phyloP scores from a whole-genome alignment of 2,113 vertebrate species.

The Hippopotamus amphibius region DNA sequence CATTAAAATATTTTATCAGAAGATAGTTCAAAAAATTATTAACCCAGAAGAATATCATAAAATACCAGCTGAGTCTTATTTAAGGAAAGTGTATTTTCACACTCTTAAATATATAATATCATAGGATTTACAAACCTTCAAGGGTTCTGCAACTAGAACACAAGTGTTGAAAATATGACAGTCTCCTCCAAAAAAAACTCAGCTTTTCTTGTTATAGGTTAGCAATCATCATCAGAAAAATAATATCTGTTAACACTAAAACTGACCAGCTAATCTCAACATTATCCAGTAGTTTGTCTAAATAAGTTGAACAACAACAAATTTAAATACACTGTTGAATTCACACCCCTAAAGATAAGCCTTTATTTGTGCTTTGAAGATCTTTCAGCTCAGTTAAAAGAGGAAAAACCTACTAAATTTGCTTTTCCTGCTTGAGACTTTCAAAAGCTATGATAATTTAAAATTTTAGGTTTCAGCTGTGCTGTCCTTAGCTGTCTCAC shows the following conservation, averaged over 20 bases:
- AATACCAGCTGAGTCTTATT: neutral
- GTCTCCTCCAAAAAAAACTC: neutral
- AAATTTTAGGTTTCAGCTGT: neutral
- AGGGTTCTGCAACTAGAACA: neutral
- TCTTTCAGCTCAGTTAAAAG: neutral
- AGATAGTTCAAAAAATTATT: neutral
- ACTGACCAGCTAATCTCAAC: neutral
- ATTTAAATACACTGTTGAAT: neutral
- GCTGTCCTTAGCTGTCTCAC: neutral
- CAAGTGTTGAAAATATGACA: neutral
- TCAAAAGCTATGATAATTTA: neutral
- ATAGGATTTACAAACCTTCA: neutral
- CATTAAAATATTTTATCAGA: neutral
- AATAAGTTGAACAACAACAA: neutral
- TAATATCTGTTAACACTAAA: neutral
- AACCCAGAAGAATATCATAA: neutral
- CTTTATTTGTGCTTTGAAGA: neutral
- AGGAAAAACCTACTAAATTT: neutral
- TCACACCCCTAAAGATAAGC: neutral
- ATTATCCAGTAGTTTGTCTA: neutral
- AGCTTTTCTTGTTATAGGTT: neutral
- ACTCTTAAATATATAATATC: neutral
- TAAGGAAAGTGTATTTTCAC: neutral
- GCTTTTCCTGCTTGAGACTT: neutral
- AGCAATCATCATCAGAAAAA: neutral